Conservation (phyloP, 2,797 vertebrate species). For the Chrosomus eos region DNA sequence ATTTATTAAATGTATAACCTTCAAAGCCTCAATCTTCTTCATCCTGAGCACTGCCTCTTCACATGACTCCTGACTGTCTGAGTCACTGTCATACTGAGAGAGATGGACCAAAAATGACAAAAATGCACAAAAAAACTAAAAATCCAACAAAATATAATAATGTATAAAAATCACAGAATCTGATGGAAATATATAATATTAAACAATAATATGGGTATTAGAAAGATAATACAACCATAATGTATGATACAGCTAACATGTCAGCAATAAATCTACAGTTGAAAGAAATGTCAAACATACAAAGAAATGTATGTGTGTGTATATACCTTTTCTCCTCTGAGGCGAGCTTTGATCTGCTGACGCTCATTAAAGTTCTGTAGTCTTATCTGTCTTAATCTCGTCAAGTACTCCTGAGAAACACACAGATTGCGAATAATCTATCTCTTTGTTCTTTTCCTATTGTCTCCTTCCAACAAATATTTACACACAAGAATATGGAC, state of each 20-base stretch:
- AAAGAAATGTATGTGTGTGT: too few species aligned
- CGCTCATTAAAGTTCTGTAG: conserved; percentile 98
- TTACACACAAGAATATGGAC: not conserved
- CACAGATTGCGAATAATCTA: conserved; percentile 37
- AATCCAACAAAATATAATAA: not conserved
- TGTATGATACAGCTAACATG: not conserved
- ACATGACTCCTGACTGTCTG: conserved; percentile 85
- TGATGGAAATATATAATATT: not conserved
- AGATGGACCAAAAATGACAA: conserved; percentile 33
- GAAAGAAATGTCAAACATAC: not conserved
- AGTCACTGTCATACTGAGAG: conserved; percentile 85
- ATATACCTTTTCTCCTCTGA: conserved; percentile 91
- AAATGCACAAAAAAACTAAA: not conserved
- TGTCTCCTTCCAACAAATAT: not conserved
- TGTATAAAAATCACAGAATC: not conserved
- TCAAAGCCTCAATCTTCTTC: conserved; percentile 90
- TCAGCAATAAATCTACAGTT: not conserved
- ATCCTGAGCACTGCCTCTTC: conserved; percentile 87
- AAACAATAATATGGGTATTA: not conserved
- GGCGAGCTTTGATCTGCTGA: conserved; percentile 95
- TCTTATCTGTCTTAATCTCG: conserved; percentile 92
- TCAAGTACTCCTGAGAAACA: conserved; percentile 88
- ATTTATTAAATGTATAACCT: conserved; percentile 71
- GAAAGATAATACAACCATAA: not conserved
- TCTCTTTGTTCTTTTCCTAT: not conserved